Base-by-base conservation (phyloP, 2,888 invertebrate genomes). In the Trilocha varians region DNA sequence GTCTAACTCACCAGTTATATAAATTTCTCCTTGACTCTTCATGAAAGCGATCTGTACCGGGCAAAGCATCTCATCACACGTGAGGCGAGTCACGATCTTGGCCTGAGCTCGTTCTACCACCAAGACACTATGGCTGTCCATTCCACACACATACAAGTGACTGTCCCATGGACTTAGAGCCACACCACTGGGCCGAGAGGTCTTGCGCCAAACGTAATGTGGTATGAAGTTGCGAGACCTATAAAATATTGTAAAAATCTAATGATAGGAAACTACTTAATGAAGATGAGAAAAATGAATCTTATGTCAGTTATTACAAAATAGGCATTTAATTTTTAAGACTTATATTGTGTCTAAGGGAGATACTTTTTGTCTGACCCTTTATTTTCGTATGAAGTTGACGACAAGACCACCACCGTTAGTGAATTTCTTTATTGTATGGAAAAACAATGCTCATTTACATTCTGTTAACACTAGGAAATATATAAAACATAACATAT, bases 141-240 rank as follows among this genome's bases (percentile, higher is more conserved):
- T 89, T 2, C 91, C 89, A 52, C 90, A 91, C 36, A 93, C 85
- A 58, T 88, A 87, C 0, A 87, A 68, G 38, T 88, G 84, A 40
- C 88, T 87, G 48, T 80, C 83, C 87, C 90, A 91, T 0, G 90
- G 90, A 25, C 91, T 87, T 9, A 91, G 75, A 0, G 88, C 89
- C 0, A 94, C 74, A 1, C 93, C 93, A 15, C 90, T 87, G 0
- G 93, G 93, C 53, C 92, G 80, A 1, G 88, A 86, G 35, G 87
- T 82, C 65, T 88, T 86, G 33, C 82, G 78, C 88, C 88, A 87
- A 16, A 87, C 65, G 49, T 87, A 76, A 53, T 88, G 88, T 0
- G 89, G 88, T 6, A 76, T 57, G 58, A 88, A 89, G 46, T 70
- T 76, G 16, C 87, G 80, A 5, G 83, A 83, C 55, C 88, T 89